A percentile compares a stretch with the other conserved stretches of the same genome.
phyloP scores from a whole-genome alignment of 1,140 invertebrate species.

The Heterodera carotae region DNA sequence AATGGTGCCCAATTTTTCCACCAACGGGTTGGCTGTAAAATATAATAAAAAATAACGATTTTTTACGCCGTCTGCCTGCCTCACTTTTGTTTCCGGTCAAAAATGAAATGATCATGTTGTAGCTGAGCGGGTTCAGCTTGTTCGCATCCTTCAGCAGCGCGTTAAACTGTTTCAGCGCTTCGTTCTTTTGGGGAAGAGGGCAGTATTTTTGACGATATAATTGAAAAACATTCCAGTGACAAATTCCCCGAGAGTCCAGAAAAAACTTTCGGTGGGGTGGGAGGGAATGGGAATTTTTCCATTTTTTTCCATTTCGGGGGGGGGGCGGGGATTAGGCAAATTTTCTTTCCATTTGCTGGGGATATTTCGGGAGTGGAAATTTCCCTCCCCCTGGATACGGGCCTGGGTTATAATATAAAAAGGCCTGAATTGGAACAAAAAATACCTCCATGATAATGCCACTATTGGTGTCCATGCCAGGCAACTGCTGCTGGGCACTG shows the following conservation, averaged over 20 bases:
- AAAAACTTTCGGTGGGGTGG: too few relatives aligned
- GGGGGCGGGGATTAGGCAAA: too few relatives aligned
- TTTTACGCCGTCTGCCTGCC: background rate
- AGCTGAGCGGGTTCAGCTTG: slow-evolving; percentile 27
- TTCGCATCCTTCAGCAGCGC: slow-evolving; percentile 35
- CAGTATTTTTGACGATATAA: background rate
- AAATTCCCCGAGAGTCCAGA: too few relatives aligned
- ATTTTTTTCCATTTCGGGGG: too few relatives aligned
- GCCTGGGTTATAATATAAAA: too few relatives aligned
- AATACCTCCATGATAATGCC: background rate
- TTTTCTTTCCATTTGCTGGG: too few relatives aligned
- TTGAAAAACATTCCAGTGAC: too few relatives aligned
- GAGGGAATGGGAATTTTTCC: too few relatives aligned
- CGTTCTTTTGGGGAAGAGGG: slow-evolving; percentile 1
- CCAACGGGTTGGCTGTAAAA: slow-evolving; percentile 33
- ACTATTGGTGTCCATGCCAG: slow-evolving; percentile 12
- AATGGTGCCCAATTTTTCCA: slow-evolving; percentile 21
- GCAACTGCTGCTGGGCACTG: background rate
- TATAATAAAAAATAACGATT: too few relatives aligned
- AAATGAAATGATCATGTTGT: slow-evolving; percentile 37
- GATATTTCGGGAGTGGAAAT: too few relatives aligned
- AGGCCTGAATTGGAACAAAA: too few relatives aligned
- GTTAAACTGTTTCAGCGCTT: slow-evolving; percentile 33
- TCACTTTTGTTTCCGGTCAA: slow-evolving; percentile 37
- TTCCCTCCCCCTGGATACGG: too few relatives aligned